Evolutionary conservation across 2,797 vertebrate genomes (phyloP), one percentile per base, ranked within the genome.

Genomic region (Oophaga sylvatica): DNA sequence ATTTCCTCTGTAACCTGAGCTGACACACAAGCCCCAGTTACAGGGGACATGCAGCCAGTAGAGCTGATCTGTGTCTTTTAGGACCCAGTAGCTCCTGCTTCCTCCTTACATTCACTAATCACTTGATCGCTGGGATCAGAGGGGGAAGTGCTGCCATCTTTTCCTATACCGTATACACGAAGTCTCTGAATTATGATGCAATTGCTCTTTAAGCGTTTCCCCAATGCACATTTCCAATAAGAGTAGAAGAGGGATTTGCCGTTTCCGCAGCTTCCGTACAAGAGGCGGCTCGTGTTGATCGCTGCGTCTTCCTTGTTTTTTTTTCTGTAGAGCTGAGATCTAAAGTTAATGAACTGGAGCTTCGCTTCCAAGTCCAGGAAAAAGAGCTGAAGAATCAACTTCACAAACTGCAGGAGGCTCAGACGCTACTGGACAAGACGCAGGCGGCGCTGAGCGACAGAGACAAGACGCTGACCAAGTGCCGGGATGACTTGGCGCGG

Each of bases 361-460:
- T 93, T 45, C 90, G 90, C 86, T 91, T 98, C 81, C 94, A 97
- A 91, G 91, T 91, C 90, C 95, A 98, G 87, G 95, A 97, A 84
- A 97, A 96, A 90, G 94, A 97, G 77, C 92, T 95, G 77, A 95
- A 93, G 89, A 92, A 80, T 82, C 94, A 96, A 45, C 78, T 94
- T 11, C 94, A 91, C 87, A 97, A 95, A 88, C 90, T 95, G 60
- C 96, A 96, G 88, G 97, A 98, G 59, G 89, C 94, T 2, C 96
- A 97, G 87, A 92, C 92, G 19, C 95, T 97, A 11, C 90, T 97
- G 87, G 96, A 95, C 71, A 95, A 95, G 91, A 87, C 94, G 22
- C 96, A 93, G 86, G 90, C 91, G 87, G 96, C 98, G 81, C 94
- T 98, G 86, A 89, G 56, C 0, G 96, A 98, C 59, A 96, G 95